phyloP scores from a whole-genome alignment of 1,140 invertebrate genomes.

The Chironomus striatipennis region DNA sequence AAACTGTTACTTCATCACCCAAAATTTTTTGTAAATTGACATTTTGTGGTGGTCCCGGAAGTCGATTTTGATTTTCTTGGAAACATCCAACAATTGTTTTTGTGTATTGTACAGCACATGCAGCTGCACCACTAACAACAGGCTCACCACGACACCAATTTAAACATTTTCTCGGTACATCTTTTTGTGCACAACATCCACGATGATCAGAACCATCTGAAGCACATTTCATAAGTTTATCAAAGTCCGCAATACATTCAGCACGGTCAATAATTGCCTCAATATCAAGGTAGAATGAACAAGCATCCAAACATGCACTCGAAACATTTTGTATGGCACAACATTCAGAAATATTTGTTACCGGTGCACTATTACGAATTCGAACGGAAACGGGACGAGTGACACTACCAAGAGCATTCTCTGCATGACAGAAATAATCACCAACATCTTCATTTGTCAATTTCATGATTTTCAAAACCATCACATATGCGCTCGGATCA shows the following conservation, averaged over 20 bases:
- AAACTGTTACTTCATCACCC: conserved; percentile 36
- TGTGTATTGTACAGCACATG: conserved; percentile 61
- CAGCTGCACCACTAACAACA: conserved; percentile 48
- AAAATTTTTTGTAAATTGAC: conserved; percentile 49
- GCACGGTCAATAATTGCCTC: conserved; percentile 67
- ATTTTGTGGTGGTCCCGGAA: conserved; percentile 70
- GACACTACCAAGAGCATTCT: conserved; percentile 65
- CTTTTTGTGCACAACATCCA: conserved; percentile 63
- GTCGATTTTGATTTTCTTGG: conserved; percentile 60
- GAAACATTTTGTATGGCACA: conserved; percentile 68
- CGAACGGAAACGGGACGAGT: conserved; percentile 62
- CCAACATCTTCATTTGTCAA: conserved; percentile 60
- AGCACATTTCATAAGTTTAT: conserved; percentile 77
- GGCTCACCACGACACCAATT: conserved; percentile 60
- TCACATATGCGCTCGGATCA: conserved; percentile 52
- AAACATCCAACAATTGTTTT: conserved; percentile 70
- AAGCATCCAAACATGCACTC: conserved; percentile 63
- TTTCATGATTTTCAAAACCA: conserved; percentile 61
- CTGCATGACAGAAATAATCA: conserved; percentile 71
- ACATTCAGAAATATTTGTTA: conserved; percentile 63
- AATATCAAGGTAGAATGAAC: conserved; percentile 70
- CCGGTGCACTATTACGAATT: conserved; percentile 48
- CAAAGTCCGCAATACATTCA: conserved; percentile 69
- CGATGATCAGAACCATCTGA: conserved; percentile 71
- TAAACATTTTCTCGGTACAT: conserved; percentile 62